Base-by-base conservation (phyloP, 2,113 vertebrate species). In the Peromyscus leucopus region DNA sequence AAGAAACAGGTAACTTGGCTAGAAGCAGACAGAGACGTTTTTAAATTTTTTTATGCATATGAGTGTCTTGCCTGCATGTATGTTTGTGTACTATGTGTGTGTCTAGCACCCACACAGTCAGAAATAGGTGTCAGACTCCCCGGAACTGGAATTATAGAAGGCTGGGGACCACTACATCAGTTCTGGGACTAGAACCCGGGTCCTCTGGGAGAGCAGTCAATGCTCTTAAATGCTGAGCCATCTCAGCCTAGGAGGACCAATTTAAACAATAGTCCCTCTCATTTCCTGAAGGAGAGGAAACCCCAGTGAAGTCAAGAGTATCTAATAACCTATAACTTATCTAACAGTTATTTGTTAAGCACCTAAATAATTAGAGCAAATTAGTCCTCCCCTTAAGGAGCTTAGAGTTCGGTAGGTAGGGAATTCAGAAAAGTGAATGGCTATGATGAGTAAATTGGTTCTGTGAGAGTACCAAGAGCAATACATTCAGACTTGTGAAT, bases 181-280 rank as follows among this genome's bases (percentile, higher is more conserved):
- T 46, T 63, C 82, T 84, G 24, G 26, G 15, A 63, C n/a, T 84
- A 84, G 59, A 84, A 84, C 24, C 57, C 61, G 24, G 26, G 57
- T 84, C n/a, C 57, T 42, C 57, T 42, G 15, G 22, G 61, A 84
- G 57, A 63, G 57, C n/a, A 84, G 12, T 63, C 57, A 84, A 84
- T 42, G n/a, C n/a, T 84, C 26, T 84, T 42, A 84, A 63, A 46
- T 16, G 6, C 16, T 84, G 59, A 63, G 26, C 12, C 24, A 63
- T 2, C n/a, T 63, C 12, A 39, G 39, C 57, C 82, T 63, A 17
- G 16, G n/a, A 86, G 87, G 67, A 89, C 1, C 36, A 93, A 87
- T 97, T 93, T 96, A 96, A 91, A 63, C 36, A 95, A 91, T 1
- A 63, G 59, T 84, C 57, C 22, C 76, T 87, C 72, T 72, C n/a